phyloP scores from a whole-genome alignment of 2,113 vertebrate species.

The Agapornis roseicollis region DNA sequence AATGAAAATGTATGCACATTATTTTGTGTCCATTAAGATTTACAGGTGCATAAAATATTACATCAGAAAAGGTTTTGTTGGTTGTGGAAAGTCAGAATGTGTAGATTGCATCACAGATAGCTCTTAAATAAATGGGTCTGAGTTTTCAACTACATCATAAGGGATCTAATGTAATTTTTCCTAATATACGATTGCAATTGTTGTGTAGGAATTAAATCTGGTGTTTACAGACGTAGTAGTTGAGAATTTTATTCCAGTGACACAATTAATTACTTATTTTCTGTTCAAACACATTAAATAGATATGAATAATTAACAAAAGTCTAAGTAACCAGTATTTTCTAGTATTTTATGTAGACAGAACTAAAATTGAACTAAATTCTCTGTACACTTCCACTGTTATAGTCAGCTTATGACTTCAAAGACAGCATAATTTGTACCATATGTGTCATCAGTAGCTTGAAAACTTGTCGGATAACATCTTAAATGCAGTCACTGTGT shows the following conservation, averaged over 20 bases:
- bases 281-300: neutral
- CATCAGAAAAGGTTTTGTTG: neutral
- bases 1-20: neutral
- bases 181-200: neutral
- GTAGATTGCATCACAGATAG: neutral
- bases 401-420: neutral
- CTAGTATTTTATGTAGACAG: neutral
- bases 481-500: neutral
- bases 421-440: constrained; percentile 1
- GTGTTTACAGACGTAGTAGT: neutral
- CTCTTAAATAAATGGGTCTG: neutral
- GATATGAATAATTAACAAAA: neutral
- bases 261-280: neutral
- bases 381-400: neutral
- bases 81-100: neutral
- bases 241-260: neutral
- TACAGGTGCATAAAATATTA: neutral
- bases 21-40: neutral
- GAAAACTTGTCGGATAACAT: neutral
- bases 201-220: neutral
- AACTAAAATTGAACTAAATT: neutral
- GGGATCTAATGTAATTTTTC: neutral
- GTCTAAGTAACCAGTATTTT: neutral
- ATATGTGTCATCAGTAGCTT: neutral
- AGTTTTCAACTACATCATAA: neutral